Evolutionary conservation across 1,140 invertebrate genomes (phyloP).

Genomic region (Schlechtendalia chinensis): DNA sequence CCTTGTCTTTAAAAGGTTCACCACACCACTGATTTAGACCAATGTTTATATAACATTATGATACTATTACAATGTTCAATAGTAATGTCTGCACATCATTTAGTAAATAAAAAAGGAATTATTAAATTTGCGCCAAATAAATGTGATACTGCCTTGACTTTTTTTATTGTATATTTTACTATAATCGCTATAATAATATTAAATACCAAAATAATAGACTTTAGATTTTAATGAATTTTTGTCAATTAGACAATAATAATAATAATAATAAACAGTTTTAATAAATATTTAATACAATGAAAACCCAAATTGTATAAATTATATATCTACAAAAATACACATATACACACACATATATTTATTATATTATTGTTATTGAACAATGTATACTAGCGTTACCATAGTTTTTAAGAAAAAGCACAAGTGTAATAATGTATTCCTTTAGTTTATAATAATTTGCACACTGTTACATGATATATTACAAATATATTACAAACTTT

Average conservation of each 20-base stretch:
- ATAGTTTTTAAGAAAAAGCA: slow-evolving; percentile 46
- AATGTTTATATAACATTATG: background rate
- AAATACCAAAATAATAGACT: background rate
- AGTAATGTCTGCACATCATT: slow-evolving; percentile 12
- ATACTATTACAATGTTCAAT: background rate
- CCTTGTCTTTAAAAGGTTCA: no score
- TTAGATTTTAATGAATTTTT: slow-evolving; percentile 5
- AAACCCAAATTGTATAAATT: background rate
- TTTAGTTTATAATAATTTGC: slow-evolving; percentile 46
- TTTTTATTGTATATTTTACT: slow-evolving; percentile 30
- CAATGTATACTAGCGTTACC: slow-evolving; percentile 48
- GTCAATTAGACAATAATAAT: background rate
- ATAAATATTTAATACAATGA: background rate
- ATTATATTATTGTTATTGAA: slow-evolving; percentile 18
- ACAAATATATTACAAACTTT: slow-evolving; percentile 10
- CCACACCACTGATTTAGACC: no score
- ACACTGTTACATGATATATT: slow-evolving; percentile 28
- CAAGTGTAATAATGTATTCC: slow-evolving; percentile 46
- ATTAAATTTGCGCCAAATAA: slow-evolving; percentile 36
- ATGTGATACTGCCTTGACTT: slow-evolving; percentile 39
- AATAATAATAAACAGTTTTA: background rate
- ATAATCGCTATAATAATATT: background rate
- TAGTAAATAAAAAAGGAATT: slow-evolving; percentile 22
- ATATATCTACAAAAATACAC: background rate
- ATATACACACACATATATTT: background rate